These are phyloP conservation scores for Tachina fera DNA, from an alignment of 2,888 invertebrate genomes.

Conservation along the genomic window DNA sequence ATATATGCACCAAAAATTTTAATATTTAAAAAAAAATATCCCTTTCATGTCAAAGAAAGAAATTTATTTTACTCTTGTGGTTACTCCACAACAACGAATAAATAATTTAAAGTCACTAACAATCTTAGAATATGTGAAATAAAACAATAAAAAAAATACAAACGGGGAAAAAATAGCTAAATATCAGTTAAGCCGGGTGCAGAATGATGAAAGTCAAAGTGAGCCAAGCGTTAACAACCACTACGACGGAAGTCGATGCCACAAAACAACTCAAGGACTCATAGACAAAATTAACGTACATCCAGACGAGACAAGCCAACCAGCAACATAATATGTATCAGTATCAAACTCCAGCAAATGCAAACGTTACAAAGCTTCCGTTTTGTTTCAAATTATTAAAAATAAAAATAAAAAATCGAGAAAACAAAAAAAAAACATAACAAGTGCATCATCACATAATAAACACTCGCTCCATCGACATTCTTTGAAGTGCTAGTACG, in stretches of 20 bases:
- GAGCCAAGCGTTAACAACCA: constrained; percentile 69
- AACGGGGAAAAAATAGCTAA: constrained; percentile 24
- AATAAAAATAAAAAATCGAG: constrained; percentile 16
- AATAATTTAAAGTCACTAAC: not conserved
- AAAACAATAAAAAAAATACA: constrained; percentile 37
- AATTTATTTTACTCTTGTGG: not conserved
- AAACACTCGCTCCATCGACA: constrained; percentile 43
- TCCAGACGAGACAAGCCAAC: constrained; percentile 72
- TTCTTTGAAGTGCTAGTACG: not conserved
- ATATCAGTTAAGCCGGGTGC: constrained; percentile 57
- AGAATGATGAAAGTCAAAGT: constrained; percentile 58
- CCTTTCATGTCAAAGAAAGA: no score
- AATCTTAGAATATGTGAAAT: constrained; percentile 36
- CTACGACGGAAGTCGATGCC: constrained; percentile 63
- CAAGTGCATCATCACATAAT: constrained; percentile 55
- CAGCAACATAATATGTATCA: constrained; percentile 75
- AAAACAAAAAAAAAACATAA: constrained; percentile 41
- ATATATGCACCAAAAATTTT: no score
- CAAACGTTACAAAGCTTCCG: constrained; percentile 70
- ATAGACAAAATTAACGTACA: constrained; percentile 66
- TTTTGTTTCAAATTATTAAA: constrained; percentile 57
- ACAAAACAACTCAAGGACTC: constrained; percentile 74
- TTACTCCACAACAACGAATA: not conserved
- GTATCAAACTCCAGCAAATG: constrained; percentile 74
- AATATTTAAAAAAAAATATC: no score